Base-by-base conservation (phyloP, 1,140 invertebrate species). In the Popillia japonica region DNA sequence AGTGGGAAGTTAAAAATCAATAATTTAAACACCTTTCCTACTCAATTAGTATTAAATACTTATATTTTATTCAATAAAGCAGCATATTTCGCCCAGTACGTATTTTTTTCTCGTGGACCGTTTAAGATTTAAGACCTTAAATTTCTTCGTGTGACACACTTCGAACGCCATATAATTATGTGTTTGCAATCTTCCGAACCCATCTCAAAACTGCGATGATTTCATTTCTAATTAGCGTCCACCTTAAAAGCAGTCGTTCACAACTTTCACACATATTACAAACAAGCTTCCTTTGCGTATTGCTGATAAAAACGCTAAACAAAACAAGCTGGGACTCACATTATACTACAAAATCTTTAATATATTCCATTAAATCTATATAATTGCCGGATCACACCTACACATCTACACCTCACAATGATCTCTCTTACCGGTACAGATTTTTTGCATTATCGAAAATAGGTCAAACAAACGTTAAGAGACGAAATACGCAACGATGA, bases 171-270 rank as follows among this genome's bases (percentile, higher is more conserved):
- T 34, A 34, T 34, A 34, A 34, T 34, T 34, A 34, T 34, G 27
- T 4, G 1, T 34, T 34, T 34, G 27, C 27, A 34, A 34, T 34
- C 27, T 34, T 34, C 1, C 27, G 4, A 34, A 34, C 2, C 4
- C 27, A 34, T 34, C 27, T 34, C 27, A 34, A 34, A 34, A 34
- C 2, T 34, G 27, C 27, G 27, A 34, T 17, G 48, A 17, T 55
- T 55, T 17, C 48, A 55, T 55, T 55, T 55, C 48, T 55, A 55
- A 55, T 55, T 55, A 55, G 48, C 48, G 48, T n/a, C 48, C 14
- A 55, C 48, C 48, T 55, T 55, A 55, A 55, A 55, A 6, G 48
- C 48, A n/a, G 48, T 55, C 48, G 48, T 17, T 55, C 48, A 55
- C 48, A 55, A 55, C 48, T 55, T 55, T 55, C 48, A 55, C 48